Evolutionary conservation across 2,888 invertebrate species (phyloP), one percentile per base, ranked within the genome.

Genomic region (Oligia latruncula): DNA sequence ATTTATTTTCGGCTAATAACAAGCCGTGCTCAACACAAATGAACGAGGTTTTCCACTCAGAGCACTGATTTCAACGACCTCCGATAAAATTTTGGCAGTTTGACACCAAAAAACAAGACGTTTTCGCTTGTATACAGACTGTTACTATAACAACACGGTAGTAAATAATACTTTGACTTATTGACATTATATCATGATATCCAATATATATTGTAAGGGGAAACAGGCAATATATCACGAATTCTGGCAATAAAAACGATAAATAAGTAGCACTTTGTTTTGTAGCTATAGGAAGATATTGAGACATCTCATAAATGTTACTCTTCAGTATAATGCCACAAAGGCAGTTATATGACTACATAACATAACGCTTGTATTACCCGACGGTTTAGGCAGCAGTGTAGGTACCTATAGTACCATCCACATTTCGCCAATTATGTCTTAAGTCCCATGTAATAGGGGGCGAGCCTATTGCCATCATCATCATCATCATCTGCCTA

Each of bases 231-330:
- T 88, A 80, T 60, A 80, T 87, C 78, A 88, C 9, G 35, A 85
- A 68, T 80, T 81, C 81, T 85, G 80, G 83, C 87, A 83, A 81
- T 88, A 88, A 88, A 87, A 87, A 77, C 81, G 86, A 84, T 79
- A 87, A 74, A 87, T 80, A 29, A 29, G 29, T 29, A 85, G 74
- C 85, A 81, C 81, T 83, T 88, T 87, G 78, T 88, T 85, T 75
- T 77, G 78, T 78, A 58, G 77, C 80, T 65, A 75, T 29, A 67
- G 60, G 65, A 74, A 77, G 72, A 79, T 76, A 83, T 35, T 75
- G 77, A 35, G 20, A 49, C 72, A 77, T 73, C 71, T 72, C 80
- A 82, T 65, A 75, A 71, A 77, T 80, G 35, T 70, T n/a, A 67
- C 60, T 58, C 13, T 80, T 58, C 55, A 29, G 64, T 65, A 55